Evolutionary conservation across 2,888 invertebrate genomes (phyloP).

Genomic region (Cecidostiba fungosa): DNA sequence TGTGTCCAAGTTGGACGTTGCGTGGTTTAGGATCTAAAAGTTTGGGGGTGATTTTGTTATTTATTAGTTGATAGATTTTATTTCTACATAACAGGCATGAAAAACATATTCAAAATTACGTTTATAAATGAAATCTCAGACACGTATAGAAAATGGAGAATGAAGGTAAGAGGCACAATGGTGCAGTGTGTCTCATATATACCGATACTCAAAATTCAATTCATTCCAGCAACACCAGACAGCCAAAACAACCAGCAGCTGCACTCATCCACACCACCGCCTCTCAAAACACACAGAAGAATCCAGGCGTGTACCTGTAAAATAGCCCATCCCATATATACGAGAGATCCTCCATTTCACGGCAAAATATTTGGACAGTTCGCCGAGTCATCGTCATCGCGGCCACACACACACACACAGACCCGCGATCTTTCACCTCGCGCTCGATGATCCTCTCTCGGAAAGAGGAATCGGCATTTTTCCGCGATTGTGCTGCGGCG

Average conservation of each 20-base stretch:
- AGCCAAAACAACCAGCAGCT: not conserved
- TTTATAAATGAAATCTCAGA: too few relatives aligned
- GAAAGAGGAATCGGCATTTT: slow-evolving; percentile 66
- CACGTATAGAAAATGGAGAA: too few relatives aligned
- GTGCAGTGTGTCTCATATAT: too few relatives aligned
- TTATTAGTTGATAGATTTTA: not conserved
- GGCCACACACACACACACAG: slow-evolving; percentile 63
- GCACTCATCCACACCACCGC: not conserved
- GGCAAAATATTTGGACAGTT: slow-evolving; percentile 77
- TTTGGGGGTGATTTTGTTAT: not conserved
- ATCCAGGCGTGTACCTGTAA: slow-evolving; percentile 43
- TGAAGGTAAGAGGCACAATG: too few relatives aligned
- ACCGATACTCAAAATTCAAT: not conserved
- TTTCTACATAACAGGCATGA: not conserved
- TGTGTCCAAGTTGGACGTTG: not conserved
- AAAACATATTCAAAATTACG: not conserved
- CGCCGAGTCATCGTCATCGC: slow-evolving; percentile 71
- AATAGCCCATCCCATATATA: not conserved
- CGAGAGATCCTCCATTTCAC: not conserved
- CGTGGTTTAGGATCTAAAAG: not conserved
- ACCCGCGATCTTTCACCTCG: slow-evolving; percentile 60
- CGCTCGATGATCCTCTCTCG: not conserved
- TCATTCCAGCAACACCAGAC: not conserved
- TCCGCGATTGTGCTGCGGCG: slow-evolving; percentile 63
- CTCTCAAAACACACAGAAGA: not conserved